Evolutionary conservation across 2,888 invertebrate species (phyloP).

Genomic region (Hypomecis atomaria): DNA sequence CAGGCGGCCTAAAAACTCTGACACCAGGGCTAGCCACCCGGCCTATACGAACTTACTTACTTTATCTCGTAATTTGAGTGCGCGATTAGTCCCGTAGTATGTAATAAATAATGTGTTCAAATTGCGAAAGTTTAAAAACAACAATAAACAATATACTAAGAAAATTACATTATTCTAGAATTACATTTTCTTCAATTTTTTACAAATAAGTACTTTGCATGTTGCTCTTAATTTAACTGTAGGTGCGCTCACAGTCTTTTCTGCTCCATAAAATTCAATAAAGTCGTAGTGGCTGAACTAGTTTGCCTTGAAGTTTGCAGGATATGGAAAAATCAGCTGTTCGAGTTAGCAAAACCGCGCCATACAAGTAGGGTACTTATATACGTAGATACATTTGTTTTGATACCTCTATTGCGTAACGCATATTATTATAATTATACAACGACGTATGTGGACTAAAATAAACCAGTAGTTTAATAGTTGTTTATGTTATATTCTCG

Average conservation of each 20-base stretch:
- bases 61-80: too few species aligned
- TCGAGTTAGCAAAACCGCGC: slow-evolving; percentile 11
- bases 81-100: too few species aligned
- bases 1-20: too few species aligned
- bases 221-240: not conserved
- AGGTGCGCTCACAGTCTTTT: too few species aligned
- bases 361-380: too few species aligned
- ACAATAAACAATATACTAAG: too few species aligned
- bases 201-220: not conserved
- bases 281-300: slow-evolving; percentile 1
- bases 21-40: too few species aligned
- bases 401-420: slow-evolving; percentile 14
- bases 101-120: too few species aligned
- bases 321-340: slow-evolving; percentile 16
- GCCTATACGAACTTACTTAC: too few species aligned
- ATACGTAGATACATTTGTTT: not conserved
- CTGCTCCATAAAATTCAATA: not conserved
- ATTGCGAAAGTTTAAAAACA: too few species aligned
- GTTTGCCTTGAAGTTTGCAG: slow-evolving; percentile 4
- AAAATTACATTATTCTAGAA: too few species aligned
- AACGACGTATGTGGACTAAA: slow-evolving; percentile 7
- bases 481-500: slow-evolving; percentile 1
- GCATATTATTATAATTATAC: slow-evolving; percentile 1
- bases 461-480: slow-evolving; percentile 14
- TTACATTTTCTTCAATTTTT: too few species aligned